These are phyloP conservation scores for Melangyna quadrimaculata DNA, from an alignment of 2,888 invertebrate genomes.

Conservation along the genomic window DNA sequence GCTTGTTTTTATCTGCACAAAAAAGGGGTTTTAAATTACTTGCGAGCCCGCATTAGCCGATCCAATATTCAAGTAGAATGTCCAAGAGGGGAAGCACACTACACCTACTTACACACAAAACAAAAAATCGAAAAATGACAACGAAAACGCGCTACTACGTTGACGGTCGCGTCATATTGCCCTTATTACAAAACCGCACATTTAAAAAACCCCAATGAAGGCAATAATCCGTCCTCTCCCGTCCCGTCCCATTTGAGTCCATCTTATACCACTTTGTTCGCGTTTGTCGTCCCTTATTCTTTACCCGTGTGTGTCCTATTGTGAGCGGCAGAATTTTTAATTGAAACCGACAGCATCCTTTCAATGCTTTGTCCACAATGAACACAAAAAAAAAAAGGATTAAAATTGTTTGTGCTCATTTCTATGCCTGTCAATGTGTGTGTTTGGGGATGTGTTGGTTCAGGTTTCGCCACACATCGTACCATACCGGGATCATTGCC, in stretches of 20 bases:
- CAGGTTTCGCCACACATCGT: constrained; percentile 26
- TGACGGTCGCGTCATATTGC: constrained; percentile 66
- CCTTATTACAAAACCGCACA: constrained; percentile 72
- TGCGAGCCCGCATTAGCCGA: constrained; percentile 59
- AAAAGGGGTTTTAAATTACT: constrained; percentile 61
- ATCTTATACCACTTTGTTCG: neutral
- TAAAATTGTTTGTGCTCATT: constrained; percentile 65
- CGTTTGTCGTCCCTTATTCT: constrained; percentile 14
- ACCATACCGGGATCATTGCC: constrained; percentile 56
- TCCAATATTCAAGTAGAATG: constrained; percentile 38
- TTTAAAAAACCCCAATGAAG: constrained; percentile 69
- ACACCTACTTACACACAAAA: neutral
- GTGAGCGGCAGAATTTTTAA: constrained; percentile 69
- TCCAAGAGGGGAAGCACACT: constrained; percentile 18
- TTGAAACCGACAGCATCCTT: constrained; percentile 72
- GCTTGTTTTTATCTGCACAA: neutral
- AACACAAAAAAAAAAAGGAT: constrained; percentile 36
- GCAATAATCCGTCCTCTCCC: constrained; percentile 62
- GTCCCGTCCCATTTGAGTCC: neutral
- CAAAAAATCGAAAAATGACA: constrained; percentile 43
- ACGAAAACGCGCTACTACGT: constrained; percentile 27
- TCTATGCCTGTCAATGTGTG: constrained; percentile 58
- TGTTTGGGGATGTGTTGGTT: neutral
- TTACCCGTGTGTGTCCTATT: constrained; percentile 11
- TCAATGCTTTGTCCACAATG: constrained; percentile 41